These are phyloP conservation scores for Melitaea athalia DNA, from an alignment of 2,888 invertebrate genomes.

Conservation along the genomic window DNA sequence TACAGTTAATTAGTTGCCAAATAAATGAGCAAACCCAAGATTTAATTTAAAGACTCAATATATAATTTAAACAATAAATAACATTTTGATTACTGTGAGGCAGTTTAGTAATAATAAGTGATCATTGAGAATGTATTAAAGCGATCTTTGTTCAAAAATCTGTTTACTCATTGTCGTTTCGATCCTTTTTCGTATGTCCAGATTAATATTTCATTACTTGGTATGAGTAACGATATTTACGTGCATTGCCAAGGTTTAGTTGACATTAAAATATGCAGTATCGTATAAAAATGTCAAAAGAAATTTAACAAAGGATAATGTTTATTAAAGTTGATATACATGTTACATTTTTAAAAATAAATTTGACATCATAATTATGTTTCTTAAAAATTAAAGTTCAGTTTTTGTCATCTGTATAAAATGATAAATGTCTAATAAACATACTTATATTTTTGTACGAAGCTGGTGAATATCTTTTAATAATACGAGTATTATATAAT, in stretches of 20 bases:
- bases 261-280: not conserved
- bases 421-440: too few relatives aligned
- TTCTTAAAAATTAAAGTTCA: too few relatives aligned
- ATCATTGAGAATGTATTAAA: conserved; percentile 37
- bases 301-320: not conserved
- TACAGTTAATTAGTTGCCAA: not conserved
- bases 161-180: conserved; percentile 37
- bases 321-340: not conserved
- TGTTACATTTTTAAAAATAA: not conserved
- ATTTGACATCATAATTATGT: not conserved
- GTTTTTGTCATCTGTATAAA: too few relatives aligned
- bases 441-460: too few relatives aligned
- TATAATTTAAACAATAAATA: conserved; percentile 21
- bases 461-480: too few relatives aligned
- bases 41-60: conserved; percentile 8
- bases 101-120: conserved; percentile 37
- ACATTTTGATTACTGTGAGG: conserved; percentile 24
- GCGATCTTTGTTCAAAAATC: conserved; percentile 39
- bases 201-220: conserved; percentile 21
- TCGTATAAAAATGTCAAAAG: conserved; percentile 4
- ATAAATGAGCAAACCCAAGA: conserved; percentile 15
- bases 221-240: conserved; percentile 13
- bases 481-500: too few relatives aligned
- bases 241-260: not conserved
- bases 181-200: conserved; percentile 17